Base-by-base conservation (phyloP, 2,113 vertebrate species). In the Oxyura jamaicensis region DNA sequence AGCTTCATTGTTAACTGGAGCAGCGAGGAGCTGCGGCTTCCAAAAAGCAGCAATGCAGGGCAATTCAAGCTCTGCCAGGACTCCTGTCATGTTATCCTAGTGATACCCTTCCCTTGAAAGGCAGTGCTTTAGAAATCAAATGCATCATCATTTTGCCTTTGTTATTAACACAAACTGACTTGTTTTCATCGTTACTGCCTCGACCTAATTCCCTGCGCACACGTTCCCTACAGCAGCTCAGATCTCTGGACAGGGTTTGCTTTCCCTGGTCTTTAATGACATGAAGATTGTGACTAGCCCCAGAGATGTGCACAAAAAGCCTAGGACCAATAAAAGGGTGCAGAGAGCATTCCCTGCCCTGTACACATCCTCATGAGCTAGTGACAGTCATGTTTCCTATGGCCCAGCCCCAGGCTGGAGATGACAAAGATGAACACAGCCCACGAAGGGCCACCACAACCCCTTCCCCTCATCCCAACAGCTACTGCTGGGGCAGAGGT, bases 271-370 rank as follows among this genome's bases (percentile, higher is more conserved):
- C 74, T 93, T 79, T 86, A 73, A 10, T 76, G 95, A 96, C 74
- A 36, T 92, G 76, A 96, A 96, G 95, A 86, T 28, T 97, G 86
- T 96, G 92, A 96, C 88, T 66, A 73, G 92, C 88, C 93, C 93
- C 4, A 31, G 44, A 77, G 90, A 80, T 55, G 53, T 1, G 8
- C 53, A 73, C 36, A 44, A 83, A 88, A 7, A 88, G 58, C 55
- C 62, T 2, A 1, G 72, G 77, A 81, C 42, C 18, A 10, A 83
- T 73, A 83, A 39, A 0, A 69, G 52, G 78, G 84, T 46, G 23
- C 14, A 11, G 44, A 16, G 53, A 46, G 69, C 62, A 50, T 31
- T 69, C 55, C 42, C 23, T 59, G 62, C 35, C 73, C 76, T 1
- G 0, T 3, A 21, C 12, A 1, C 50, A 55, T 28, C 35, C 0